Evolutionary conservation across 2,797 vertebrate genomes (phyloP).

Genomic region (Hoplostethus atlanticus): DNA sequence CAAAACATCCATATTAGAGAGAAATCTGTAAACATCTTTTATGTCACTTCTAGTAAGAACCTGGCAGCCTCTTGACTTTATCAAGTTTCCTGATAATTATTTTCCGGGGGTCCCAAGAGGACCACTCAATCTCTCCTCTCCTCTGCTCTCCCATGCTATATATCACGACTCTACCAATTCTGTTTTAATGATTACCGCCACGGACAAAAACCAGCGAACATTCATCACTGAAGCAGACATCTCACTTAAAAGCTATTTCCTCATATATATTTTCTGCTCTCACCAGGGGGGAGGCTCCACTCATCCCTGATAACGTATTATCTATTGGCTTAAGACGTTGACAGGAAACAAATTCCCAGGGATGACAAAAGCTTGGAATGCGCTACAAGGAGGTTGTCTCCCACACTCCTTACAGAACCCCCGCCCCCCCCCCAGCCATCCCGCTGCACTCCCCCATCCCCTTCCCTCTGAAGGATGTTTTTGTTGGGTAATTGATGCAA

Average conservation of each 20-base stretch:
- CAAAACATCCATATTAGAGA: slow-evolving; percentile 67
- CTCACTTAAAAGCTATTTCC: slow-evolving; percentile 77
- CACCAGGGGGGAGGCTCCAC: slow-evolving; percentile 47
- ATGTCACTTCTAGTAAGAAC: slow-evolving; percentile 60
- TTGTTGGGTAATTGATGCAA: slow-evolving; percentile 82
- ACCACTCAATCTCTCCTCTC: slow-evolving; percentile 5
- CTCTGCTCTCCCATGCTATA: slow-evolving; percentile 33
- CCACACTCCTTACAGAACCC: slow-evolving; percentile 52
- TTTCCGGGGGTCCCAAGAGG: slow-evolving; percentile 14
- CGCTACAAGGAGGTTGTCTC: slow-evolving; percentile 75
- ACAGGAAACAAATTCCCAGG: slow-evolving; percentile 82
- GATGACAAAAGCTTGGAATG: slow-evolving; percentile 84
- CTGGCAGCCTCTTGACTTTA: slow-evolving; percentile 51
- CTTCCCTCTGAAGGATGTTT: slow-evolving; percentile 77
- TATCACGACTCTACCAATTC: slow-evolving; percentile 40
- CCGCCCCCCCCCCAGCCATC: slow-evolving; percentile 25
- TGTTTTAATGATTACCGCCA: slow-evolving; percentile 53
- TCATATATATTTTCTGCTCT: slow-evolving; percentile 64
- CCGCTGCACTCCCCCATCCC: slow-evolving; percentile 51
- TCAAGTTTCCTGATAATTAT: slow-evolving; percentile 49
- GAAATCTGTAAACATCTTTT: slow-evolving; percentile 72
- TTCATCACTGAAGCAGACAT: slow-evolving; percentile 60
- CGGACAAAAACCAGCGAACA: slow-evolving; percentile 56
- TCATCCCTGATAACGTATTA: slow-evolving; percentile 77
- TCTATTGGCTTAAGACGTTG: slow-evolving; percentile 79